Conservation (phyloP, 2,888 invertebrate species). For the Tenthredo mesomela region DNA sequence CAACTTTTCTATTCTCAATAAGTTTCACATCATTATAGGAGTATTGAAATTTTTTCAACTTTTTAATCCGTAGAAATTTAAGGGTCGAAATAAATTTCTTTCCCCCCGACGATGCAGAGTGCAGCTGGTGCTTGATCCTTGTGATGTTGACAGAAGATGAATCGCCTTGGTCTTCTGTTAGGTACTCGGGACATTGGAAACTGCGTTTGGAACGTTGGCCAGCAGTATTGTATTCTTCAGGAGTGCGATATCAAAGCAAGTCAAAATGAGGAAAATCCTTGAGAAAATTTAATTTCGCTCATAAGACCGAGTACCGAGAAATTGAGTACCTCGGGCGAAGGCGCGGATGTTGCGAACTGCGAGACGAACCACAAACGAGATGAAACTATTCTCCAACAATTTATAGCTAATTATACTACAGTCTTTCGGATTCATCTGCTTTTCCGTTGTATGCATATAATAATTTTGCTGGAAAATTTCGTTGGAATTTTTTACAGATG, state of each 20-base stretch:
- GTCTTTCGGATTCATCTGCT: not conserved
- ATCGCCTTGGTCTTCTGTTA: not conserved
- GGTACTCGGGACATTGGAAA: not conserved
- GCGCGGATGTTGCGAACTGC: constrained; percentile 11
- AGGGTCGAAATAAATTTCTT: not conserved
- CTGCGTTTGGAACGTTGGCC: not conserved
- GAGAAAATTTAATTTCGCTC: constrained; percentile 61
- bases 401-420: constrained; percentile 55
- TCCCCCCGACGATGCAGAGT: not conserved
- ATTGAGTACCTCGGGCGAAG: constrained; percentile 58
- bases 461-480: not conserved
- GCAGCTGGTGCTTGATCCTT: not conserved
- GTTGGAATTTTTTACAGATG: not conserved
- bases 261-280: constrained; percentile 59
- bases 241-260: constrained; percentile 32
- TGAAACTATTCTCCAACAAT: constrained; percentile 70
- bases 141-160: not conserved
- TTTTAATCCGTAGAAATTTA: not conserved
- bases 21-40: not conserved
- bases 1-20: not conserved
- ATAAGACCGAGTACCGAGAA: constrained; percentile 54
- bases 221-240: not conserved
- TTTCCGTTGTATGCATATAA: too few species aligned
- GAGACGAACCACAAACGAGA: constrained; percentile 54
- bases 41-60: not conserved